These are phyloP conservation scores for Campylomormyrus tamandua DNA, from an alignment of 2,113 vertebrate genomes.

Conservation along the genomic window DNA sequence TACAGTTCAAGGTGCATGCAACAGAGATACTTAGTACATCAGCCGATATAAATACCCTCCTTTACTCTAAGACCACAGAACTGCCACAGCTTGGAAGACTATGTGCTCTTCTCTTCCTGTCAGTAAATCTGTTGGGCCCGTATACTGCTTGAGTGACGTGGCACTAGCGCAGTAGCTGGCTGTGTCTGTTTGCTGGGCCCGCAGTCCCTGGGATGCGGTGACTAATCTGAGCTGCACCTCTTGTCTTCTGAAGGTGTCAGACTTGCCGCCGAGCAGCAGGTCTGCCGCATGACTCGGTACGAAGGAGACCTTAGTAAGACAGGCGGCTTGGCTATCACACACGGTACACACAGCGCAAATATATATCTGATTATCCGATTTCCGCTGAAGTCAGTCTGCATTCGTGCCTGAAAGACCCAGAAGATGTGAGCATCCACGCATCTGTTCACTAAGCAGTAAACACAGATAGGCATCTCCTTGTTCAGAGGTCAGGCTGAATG, in stretches of 20 bases:
- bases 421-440: not conserved
- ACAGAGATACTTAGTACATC: not conserved
- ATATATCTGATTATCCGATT: not conserved
- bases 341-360: not conserved
- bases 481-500: not conserved
- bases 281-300: conserved; percentile 11
- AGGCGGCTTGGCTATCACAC: not conserved
- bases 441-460: not conserved
- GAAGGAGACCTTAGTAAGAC: not conserved
- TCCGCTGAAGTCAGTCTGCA: not conserved
- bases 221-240: conserved; percentile 12
- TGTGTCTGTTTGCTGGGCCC: not conserved
- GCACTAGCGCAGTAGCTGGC: not conserved
- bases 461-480: not conserved
- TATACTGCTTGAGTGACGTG: not conserved
- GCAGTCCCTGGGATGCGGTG: not conserved
- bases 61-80: not conserved
- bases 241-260: conserved; percentile 14
- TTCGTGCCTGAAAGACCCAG: not conserved
- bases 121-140: not conserved
- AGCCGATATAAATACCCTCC: not conserved
- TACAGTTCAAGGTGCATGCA: not conserved
- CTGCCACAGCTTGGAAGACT: not conserved
- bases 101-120: not conserved
- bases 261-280: conserved; percentile 15